Percentiles rank a stretch among this genome's conserved stretches.
Conservation (phyloP, 35 echinoderm and acorn worm genomes). For the Acanthaster planci region DNA sequence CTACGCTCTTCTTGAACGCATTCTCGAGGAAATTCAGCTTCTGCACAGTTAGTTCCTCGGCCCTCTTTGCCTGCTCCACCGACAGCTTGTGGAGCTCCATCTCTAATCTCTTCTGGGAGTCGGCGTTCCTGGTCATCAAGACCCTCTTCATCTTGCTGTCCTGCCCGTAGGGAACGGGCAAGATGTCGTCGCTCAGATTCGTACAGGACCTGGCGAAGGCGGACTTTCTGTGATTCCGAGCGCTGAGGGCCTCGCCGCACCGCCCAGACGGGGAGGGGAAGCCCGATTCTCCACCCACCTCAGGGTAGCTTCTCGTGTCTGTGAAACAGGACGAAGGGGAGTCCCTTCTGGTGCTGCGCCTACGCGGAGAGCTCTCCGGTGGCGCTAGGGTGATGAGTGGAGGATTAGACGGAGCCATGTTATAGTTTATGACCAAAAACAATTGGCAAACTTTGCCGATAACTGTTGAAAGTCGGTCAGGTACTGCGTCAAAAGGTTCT, state of each 20-base stretch:
- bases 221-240: not conserved
- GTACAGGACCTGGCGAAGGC: not conserved
- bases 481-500: too few relatives aligned
- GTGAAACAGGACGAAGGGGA: not conserved
- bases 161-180: not conserved
- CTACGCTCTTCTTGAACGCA: slow-evolving; percentile 19
- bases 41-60: slow-evolving; percentile 3
- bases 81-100: slow-evolving; percentile 17
- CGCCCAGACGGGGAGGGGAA: not conserved
- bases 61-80: not conserved
- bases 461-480: too few relatives aligned
- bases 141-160: slow-evolving; percentile 15
- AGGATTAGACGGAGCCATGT: not conserved
- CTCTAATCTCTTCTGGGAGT: not conserved
- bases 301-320: slow-evolving; percentile 4
- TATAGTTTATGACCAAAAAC: not conserved
- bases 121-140: not conserved
- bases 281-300: not conserved
- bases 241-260: not conserved
- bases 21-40: not conserved
- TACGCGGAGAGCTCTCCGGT: not conserved
- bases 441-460: too few relatives aligned
- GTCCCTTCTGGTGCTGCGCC: not conserved
- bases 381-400: not conserved
- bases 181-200: not conserved